Evolutionary conservation across 2,797 vertebrate species (phyloP).

Genomic region (Orestias chungarensis): DNA sequence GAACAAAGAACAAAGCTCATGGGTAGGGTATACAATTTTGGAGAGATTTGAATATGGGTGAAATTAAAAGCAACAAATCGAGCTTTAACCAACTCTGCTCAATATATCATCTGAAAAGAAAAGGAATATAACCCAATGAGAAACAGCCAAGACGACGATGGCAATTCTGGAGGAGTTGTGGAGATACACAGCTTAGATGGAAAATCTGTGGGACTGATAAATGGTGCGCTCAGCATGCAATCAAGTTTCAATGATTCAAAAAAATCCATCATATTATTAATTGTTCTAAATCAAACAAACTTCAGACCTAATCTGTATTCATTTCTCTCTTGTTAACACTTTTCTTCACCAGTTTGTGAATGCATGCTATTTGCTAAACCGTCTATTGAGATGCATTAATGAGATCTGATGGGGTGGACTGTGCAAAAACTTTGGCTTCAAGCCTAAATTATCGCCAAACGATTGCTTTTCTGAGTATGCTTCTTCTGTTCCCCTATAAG

Average conservation of each 20-base stretch:
- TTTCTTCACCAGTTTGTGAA: background rate
- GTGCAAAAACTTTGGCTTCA: background rate
- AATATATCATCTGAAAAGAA: no score
- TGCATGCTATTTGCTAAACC: background rate
- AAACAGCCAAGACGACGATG: no score
- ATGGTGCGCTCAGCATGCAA: no score
- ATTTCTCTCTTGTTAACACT: background rate
- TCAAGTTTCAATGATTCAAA: background rate
- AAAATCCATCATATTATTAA: background rate
- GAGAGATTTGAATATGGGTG: no score
- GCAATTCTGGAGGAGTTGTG: no score
- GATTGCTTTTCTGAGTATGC: background rate
- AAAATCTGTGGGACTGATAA: no score
- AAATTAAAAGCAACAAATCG: no score
- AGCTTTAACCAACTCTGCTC: no score
- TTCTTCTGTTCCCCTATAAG: conserved; percentile 4
- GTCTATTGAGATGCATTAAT: background rate
- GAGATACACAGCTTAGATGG: no score
- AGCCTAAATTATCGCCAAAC: background rate
- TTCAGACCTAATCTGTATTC: background rate
- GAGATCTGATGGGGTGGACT: background rate
- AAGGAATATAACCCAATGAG: no score
- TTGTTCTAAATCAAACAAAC: background rate
- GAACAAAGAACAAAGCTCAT: no score
- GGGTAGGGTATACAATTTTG: no score